These are phyloP conservation scores for Rhingia campestris DNA, from an alignment of 2,888 invertebrate genomes.

Conservation along the genomic window DNA sequence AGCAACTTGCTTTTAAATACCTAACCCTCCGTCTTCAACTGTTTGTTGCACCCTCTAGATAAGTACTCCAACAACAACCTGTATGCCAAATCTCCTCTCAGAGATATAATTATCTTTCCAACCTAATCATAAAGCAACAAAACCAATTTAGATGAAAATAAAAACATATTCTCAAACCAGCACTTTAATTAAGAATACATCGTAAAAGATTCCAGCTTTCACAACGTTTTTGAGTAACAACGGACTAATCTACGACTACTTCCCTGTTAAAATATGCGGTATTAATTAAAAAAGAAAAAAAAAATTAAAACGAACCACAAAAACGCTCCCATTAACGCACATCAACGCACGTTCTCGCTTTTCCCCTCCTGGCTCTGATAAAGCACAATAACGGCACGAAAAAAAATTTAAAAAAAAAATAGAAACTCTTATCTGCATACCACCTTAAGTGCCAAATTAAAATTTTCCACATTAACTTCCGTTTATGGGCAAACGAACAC, in stretches of 20 bases:
- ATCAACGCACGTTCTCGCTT: background rate
- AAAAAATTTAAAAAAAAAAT: constrained; percentile 15
- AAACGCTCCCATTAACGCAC: background rate
- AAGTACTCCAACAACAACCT: no score
- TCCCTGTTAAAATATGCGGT: background rate
- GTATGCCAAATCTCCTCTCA: no score
- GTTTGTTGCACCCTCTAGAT: no score
- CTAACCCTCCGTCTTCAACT: no score
- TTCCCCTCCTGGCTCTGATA: background rate
- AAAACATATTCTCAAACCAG: no score
- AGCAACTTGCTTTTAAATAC: no score
- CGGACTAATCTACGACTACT: background rate
- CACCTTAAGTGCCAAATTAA: constrained; percentile 49
- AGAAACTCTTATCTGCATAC: constrained; percentile 41
- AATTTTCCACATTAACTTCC: constrained; percentile 59
- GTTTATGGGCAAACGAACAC: constrained; percentile 50
- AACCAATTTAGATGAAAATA: no score
- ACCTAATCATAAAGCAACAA: no score
- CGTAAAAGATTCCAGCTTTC: background rate
- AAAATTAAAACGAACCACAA: background rate
- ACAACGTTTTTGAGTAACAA: background rate
- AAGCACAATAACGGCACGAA: background rate
- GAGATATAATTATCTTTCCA: no score
- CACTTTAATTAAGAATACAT: no score
- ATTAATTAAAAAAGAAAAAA: constrained; percentile 1